These are phyloP conservation scores for Rhinoderma darwinii DNA, from an alignment of 2,113 vertebrate species.

Conservation along the genomic window DNA sequence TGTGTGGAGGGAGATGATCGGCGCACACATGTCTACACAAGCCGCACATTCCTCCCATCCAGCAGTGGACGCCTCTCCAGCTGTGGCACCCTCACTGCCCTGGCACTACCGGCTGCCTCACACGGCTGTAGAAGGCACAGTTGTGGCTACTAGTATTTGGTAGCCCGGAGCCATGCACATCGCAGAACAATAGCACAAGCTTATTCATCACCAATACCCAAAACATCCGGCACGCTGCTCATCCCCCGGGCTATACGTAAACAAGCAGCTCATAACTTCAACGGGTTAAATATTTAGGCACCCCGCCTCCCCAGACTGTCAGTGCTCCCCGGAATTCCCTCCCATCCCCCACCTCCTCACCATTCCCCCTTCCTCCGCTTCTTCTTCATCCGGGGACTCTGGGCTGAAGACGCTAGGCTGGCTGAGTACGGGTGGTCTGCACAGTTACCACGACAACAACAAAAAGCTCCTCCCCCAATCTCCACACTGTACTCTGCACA, in stretches of 20 bases:
- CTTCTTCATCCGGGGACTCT: slow-evolving; percentile 36
- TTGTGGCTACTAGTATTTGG: too few relatives aligned
- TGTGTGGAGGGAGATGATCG: too few relatives aligned
- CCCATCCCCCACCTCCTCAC: neutral
- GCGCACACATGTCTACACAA: neutral
- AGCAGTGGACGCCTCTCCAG: neutral
- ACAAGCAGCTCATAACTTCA: neutral
- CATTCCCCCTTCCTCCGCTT: slow-evolving; percentile 14
- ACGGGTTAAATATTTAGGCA: neutral
- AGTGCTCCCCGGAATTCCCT: neutral
- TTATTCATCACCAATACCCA: neutral
- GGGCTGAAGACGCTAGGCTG: neutral
- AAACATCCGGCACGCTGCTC: slow-evolving; percentile 9
- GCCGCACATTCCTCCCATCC: slow-evolving; percentile 27
- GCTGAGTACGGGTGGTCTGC: slow-evolving; percentile 44
- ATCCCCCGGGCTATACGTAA: neutral
- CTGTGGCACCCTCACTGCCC: too few relatives aligned
- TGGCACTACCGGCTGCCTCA: too few relatives aligned
- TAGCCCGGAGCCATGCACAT: neutral
- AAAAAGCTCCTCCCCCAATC: neutral
- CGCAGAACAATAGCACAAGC: neutral
- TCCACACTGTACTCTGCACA: neutral
- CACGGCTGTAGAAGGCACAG: too few relatives aligned
- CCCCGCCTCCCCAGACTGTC: neutral
- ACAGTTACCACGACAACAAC: slow-evolving; percentile 26